Percentiles rank a stretch among this genome's conserved stretches.
These are phyloP conservation scores for Muntiacus muntjak DNA, from an alignment of 2,113 vertebrate species.

Conservation along the genomic window DNA sequence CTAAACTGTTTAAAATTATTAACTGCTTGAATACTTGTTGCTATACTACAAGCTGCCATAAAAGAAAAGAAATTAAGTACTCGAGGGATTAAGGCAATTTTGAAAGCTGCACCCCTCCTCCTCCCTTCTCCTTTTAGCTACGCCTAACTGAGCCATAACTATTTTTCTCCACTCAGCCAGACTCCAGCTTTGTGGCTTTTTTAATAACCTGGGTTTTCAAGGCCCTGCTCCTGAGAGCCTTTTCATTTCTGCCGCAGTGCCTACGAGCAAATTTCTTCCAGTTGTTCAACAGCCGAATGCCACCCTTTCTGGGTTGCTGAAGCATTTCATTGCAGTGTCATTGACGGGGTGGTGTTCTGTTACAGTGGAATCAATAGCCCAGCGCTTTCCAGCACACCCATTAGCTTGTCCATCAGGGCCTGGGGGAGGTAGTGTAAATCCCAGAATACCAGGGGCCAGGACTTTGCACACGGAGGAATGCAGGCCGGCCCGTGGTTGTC, in stretches of 20 bases:
- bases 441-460: conserved; percentile 93
- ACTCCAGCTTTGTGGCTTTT: conserved; percentile 93
- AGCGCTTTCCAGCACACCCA: conserved; percentile 92
- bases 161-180: conserved; percentile 93
- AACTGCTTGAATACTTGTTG: conserved; percentile 86
- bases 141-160: conserved; percentile 89
- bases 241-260: conserved; percentile 87
- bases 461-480: conserved; percentile 93
- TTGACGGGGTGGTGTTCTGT: conserved; percentile 96
- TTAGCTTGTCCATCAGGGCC: conserved; percentile 99
- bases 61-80: conserved; percentile 94
- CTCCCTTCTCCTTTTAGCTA: conserved; percentile 88
- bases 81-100: conserved; percentile 92
- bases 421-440: conserved; percentile 93
- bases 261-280: conserved; percentile 94
- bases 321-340: conserved; percentile 98
- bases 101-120: conserved; percentile 82
- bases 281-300: conserved; percentile 92
- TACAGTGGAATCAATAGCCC: conserved; percentile 97
- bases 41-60: conserved; percentile 86
- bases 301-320: conserved; percentile 93
- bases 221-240: conserved; percentile 90
- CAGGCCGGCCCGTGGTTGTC: conserved; percentile 82
- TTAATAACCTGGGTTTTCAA: conserved; percentile 96
- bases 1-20: conserved; percentile 86